These are phyloP conservation scores for Anguilla anguilla DNA, from an alignment of 2,797 vertebrate genomes.

Conservation along the genomic window DNA sequence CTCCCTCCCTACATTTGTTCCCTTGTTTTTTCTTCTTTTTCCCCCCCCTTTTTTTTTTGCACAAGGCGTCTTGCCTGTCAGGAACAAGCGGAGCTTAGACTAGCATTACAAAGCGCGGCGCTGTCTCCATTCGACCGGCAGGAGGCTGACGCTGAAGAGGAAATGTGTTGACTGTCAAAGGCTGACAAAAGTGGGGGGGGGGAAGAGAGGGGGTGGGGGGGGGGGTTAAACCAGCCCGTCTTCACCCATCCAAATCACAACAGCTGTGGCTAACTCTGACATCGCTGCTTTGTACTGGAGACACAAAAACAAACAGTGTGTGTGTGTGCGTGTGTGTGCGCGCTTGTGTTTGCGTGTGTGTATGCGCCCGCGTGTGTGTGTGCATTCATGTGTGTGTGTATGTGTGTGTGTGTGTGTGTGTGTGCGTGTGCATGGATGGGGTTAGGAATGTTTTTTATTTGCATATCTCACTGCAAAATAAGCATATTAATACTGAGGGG, in stretches of 20 bases:
- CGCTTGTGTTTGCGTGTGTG: not conserved
- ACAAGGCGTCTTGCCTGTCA: slow-evolving; percentile 68
- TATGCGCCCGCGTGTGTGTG: not conserved
- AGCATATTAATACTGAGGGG: too few species aligned
- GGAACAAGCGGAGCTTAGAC: slow-evolving; percentile 64
- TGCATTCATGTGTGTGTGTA: not conserved
- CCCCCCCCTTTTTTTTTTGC: not conserved
- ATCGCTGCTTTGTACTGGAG: slow-evolving; percentile 38
- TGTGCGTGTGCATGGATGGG: not conserved
- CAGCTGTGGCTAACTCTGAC: slow-evolving; percentile 42
- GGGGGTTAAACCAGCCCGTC: slow-evolving; percentile 53
- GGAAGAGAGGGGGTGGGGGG: slow-evolving; percentile 53
- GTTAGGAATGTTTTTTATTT: too few species aligned
- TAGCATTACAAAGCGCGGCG: slow-evolving; percentile 71
- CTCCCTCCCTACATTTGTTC: slow-evolving; percentile 12
- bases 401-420: not conserved
- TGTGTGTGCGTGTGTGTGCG: not conserved
- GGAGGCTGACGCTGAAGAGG: slow-evolving; percentile 48
- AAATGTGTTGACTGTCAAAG: slow-evolving; percentile 73
- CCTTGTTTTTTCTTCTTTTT: slow-evolving; percentile 53
- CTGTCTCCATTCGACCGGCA: slow-evolving; percentile 70
- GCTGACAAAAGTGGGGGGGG: slow-evolving; percentile 64
- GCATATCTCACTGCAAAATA: too few species aligned
- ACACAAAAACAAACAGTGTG: not conserved
- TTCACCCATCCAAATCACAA: slow-evolving; percentile 66